Conservation (phyloP, 1,140 invertebrate genomes). For the Drosophila dunni region DNA sequence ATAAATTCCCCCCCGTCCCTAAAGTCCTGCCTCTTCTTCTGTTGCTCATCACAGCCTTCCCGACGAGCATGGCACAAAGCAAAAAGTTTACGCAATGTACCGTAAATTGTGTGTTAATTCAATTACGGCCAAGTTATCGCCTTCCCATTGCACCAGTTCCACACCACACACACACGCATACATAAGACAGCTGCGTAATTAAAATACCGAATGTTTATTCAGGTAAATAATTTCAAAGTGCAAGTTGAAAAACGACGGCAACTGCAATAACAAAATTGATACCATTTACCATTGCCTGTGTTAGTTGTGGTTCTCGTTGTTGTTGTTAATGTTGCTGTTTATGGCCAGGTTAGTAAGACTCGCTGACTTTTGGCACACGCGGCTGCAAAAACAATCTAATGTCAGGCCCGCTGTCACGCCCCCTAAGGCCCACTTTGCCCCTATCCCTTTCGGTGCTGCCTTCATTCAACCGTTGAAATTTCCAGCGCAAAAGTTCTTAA, state of each 20-base stretch:
- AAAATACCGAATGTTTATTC: conserved; percentile 84
- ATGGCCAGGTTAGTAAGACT: conserved; percentile 53
- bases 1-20: conserved; percentile 1
- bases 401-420: conserved; percentile 55
- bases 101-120: conserved; percentile 83
- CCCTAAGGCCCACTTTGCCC: neutral
- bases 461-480: conserved; percentile 81
- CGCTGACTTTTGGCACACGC: conserved; percentile 71
- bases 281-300: conserved; percentile 48
- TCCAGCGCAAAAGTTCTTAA: conserved; percentile 78
- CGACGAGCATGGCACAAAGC: conserved; percentile 33
- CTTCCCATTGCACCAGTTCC: conserved; percentile 29
- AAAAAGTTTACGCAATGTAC: conserved; percentile 78
- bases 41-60: conserved; percentile 15
- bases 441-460: conserved; percentile 10
- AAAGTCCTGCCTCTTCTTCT: neutral
- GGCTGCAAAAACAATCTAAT: conserved; percentile 73
- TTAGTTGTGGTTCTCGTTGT: conserved; percentile 22
- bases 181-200: conserved; percentile 69
- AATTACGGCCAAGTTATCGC: conserved; percentile 65
- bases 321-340: conserved; percentile 47
- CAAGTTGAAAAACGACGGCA: conserved; percentile 60
- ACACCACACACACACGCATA: conserved; percentile 9
- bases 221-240: conserved; percentile 82
- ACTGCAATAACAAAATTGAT: conserved; percentile 82